Evolutionary conservation across 1,140 invertebrate species (phyloP).

Genomic region (Holotrichia oblita): DNA sequence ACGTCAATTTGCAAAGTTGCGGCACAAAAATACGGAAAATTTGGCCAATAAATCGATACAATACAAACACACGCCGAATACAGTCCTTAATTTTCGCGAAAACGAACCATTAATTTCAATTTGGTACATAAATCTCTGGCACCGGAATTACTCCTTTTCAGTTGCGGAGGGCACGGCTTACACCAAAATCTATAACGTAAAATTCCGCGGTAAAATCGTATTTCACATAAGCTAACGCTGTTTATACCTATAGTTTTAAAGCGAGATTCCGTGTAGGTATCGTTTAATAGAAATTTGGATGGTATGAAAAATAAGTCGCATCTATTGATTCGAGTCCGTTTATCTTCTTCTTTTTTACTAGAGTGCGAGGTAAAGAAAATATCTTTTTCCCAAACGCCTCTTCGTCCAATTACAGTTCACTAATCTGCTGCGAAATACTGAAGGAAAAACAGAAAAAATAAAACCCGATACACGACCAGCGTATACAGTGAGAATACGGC

Average conservation of each 20-base stretch:
- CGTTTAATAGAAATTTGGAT: too few species aligned
- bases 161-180: background rate
- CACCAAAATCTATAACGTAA: too few species aligned
- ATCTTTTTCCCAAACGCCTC: background rate
- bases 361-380: background rate
- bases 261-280: background rate
- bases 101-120: constrained; percentile 3
- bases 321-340: too few species aligned
- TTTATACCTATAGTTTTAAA: background rate
- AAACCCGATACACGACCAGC: background rate
- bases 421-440: background rate
- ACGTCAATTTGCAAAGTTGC: background rate
- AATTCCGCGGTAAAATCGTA: background rate
- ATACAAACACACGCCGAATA: background rate
- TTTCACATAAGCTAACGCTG: background rate
- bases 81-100: background rate
- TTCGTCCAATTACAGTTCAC: constrained; percentile 2
- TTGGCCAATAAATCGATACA: constrained; percentile 5
- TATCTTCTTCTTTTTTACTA: too few species aligned
- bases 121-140: background rate
- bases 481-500: background rate
- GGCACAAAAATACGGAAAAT: background rate
- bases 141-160: background rate
- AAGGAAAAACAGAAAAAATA: background rate
- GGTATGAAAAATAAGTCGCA: too few species aligned